phyloP scores from a whole-genome alignment of 1,140 invertebrate species.

The Plutomurus gul region DNA sequence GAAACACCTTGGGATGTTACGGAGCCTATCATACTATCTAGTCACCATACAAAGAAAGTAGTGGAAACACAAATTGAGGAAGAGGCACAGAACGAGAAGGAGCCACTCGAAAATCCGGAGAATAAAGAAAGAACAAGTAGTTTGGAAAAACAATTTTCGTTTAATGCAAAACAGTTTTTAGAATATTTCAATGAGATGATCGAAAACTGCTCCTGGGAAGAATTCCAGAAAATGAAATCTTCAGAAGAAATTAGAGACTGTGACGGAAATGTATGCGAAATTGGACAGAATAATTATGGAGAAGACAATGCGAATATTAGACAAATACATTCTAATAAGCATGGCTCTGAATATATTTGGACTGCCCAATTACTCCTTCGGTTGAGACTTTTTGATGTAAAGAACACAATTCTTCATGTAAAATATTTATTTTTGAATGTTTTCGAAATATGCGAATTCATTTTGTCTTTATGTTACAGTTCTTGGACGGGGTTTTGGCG shows the following conservation, averaged over 20 bases:
- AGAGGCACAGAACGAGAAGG: too few species aligned
- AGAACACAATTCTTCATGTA: not conserved
- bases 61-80: too few species aligned
- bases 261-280: not conserved
- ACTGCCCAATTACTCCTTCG: conserved; percentile 46
- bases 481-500: conserved; percentile 45
- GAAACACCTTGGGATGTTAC: conserved; percentile 4
- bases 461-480: not conserved
- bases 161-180: too few species aligned
- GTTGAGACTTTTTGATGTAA: conserved; percentile 46
- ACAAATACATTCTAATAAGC: not conserved
- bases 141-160: too few species aligned
- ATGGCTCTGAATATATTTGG: conserved; percentile 50
- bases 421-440: not conserved
- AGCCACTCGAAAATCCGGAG: not conserved
- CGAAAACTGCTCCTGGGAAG: too few species aligned
- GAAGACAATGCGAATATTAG: not conserved
- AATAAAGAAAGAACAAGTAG: too few species aligned
- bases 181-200: too few species aligned
- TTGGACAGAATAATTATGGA: not conserved
- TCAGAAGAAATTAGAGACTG: too few species aligned
- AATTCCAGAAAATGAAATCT: too few species aligned
- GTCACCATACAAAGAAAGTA: too few species aligned
- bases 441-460: not conserved
- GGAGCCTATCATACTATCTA: too few species aligned